These are phyloP conservation scores for Zoanthus solanderi DNA, from an alignment of 92 coral and sea anemone species.

Conservation along the genomic window DNA sequence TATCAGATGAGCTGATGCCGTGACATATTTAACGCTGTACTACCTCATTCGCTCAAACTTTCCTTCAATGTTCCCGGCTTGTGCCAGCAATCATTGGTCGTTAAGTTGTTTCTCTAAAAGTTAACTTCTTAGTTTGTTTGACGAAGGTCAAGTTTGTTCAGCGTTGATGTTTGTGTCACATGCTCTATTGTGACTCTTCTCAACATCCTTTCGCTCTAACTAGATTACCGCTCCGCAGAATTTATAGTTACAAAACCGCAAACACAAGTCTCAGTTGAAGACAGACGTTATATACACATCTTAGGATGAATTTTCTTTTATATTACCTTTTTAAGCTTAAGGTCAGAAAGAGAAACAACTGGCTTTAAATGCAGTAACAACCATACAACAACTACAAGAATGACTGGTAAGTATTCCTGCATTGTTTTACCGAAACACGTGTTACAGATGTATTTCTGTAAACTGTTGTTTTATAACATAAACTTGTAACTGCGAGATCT, in stretches of 20 bases:
- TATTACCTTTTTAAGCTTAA: constrained; percentile 3
- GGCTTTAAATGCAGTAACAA: constrained; percentile 2
- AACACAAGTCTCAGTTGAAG: constrained; percentile 25
- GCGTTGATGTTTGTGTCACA: constrained; percentile 48
- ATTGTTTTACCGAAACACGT: constrained; percentile 46
- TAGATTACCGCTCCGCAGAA: constrained; percentile 55
- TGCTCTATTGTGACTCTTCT: constrained; percentile 44
- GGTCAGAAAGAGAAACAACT: constrained; percentile 8
- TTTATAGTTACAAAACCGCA: constrained; percentile 40
- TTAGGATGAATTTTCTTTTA: constrained; percentile 8
- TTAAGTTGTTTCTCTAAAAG: constrained; percentile 51
- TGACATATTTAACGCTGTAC: constrained; percentile 13
- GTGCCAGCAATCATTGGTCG: constrained; percentile 47
- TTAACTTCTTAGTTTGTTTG: constrained; percentile 56
- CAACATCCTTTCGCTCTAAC: constrained; percentile 37
- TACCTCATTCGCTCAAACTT: constrained; percentile 10
- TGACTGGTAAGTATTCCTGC: constrained; percentile 25
- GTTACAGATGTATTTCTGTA: neutral
- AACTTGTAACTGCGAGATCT: neutral
- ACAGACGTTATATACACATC: constrained; percentile 35
- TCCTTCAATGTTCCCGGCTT: constrained; percentile 42
- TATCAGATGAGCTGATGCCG: constrained; percentile 20
- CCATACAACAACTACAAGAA: neutral
- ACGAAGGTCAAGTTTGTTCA: constrained; percentile 53
- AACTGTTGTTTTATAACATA: neutral